These are phyloP conservation scores for Euproctis similis DNA, from an alignment of 2,888 invertebrate species.

Conservation along the genomic window DNA sequence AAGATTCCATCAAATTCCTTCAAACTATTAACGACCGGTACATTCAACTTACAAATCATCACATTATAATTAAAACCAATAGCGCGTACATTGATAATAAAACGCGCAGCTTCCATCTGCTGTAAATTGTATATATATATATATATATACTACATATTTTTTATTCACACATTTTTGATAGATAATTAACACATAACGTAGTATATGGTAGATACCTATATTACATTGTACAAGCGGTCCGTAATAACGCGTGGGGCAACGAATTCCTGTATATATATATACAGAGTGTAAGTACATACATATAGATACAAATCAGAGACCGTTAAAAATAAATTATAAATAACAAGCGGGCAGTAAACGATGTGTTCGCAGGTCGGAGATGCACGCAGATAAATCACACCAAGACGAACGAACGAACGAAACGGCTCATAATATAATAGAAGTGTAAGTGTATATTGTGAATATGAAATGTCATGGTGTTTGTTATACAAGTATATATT, in stretches of 20 bases:
- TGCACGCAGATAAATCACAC: constrained; percentile 72
- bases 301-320: constrained; percentile 62
- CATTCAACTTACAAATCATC: no score
- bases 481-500: constrained; percentile 36
- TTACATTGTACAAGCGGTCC: constrained; percentile 18
- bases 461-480: constrained; percentile 52
- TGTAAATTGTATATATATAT: no score
- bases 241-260: constrained; percentile 30
- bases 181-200: constrained; percentile 35
- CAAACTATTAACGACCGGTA: no score
- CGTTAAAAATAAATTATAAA: constrained; percentile 76
- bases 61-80: no score
- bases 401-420: constrained; percentile 36
- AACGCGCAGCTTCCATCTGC: no score
- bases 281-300: no score
- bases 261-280: constrained; percentile 28
- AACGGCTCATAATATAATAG: constrained; percentile 31
- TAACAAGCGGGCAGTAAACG: constrained; percentile 72
- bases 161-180: constrained; percentile 24
- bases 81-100: no score
- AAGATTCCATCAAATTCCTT: no score
- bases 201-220: constrained; percentile 11
- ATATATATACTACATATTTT: no score
- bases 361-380: constrained; percentile 70
- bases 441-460: constrained; percentile 57